A percentile compares a stretch with the other conserved stretches of the same genome.
Evolutionary conservation across 2,797 vertebrate species (phyloP).

Genomic region (Rhabdomys pumilio): DNA sequence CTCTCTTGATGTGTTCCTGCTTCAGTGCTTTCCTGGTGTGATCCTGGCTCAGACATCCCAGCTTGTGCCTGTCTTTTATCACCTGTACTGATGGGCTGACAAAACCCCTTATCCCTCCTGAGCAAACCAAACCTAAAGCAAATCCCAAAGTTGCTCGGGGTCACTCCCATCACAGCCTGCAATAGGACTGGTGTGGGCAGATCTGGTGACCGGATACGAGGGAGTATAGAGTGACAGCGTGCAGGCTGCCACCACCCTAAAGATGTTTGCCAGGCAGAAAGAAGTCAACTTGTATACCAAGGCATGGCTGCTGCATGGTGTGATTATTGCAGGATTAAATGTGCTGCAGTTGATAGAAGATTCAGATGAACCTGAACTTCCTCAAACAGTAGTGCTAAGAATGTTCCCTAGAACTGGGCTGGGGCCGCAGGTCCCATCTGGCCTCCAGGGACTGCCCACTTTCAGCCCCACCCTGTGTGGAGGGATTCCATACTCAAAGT

Average conservation of each 20-base stretch:
- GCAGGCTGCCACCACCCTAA: background rate
- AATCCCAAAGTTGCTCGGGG: background rate
- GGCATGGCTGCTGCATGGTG: rapidly evolving
- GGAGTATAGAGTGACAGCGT: background rate
- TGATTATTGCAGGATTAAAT: background rate
- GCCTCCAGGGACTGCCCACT: background rate
- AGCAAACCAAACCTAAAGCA: background rate
- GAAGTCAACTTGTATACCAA: rapidly evolving
- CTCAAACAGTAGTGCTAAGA: background rate
- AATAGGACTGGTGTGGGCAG: background rate
- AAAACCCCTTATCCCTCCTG: background rate
- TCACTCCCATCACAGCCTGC: background rate
- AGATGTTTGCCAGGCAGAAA: background rate
- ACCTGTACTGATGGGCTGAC: slow-evolving; percentile 24
- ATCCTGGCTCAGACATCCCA: background rate
- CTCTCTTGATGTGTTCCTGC: background rate
- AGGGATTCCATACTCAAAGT: background rate
- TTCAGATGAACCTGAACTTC: background rate
- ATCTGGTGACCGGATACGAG: background rate
- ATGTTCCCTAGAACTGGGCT: background rate
- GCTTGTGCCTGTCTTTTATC: slow-evolving; percentile 34
- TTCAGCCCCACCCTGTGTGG: rapidly evolving
- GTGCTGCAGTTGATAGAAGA: background rate
- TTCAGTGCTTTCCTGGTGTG: background rate
- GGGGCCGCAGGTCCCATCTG: background rate